These are phyloP conservation scores for Anser brachyrhynchus DNA, from an alignment of 2,113 vertebrate species.

Conservation along the genomic window DNA sequence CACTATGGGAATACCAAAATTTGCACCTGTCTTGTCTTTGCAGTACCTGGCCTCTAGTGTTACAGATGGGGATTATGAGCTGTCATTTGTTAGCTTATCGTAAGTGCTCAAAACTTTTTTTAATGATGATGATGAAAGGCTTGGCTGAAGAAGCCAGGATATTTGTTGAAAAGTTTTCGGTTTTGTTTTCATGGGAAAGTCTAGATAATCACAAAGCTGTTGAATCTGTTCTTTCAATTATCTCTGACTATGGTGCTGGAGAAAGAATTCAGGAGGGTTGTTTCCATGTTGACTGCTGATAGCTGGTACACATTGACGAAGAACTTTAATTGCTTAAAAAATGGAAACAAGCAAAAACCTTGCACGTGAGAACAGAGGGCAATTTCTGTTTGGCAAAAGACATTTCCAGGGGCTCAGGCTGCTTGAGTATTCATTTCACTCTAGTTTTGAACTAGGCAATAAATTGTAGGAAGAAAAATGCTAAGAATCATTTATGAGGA, in stretches of 20 bases:
- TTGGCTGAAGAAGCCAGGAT: neutral
- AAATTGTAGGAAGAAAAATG: neutral
- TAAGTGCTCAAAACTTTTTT: conserved; percentile 27
- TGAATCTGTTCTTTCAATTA: conserved; percentile 11
- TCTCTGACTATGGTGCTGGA: neutral
- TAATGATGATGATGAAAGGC: conserved; percentile 51
- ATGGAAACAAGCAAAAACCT: neutral
- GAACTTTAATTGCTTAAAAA: neutral
- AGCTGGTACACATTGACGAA: neutral
- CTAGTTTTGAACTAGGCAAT: neutral
- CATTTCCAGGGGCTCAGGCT: neutral
- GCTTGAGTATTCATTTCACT: neutral
- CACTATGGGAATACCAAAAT: conserved; percentile 18
- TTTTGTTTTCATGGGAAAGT: conserved; percentile 22
- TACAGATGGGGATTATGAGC: conserved; percentile 58
- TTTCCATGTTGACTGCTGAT: neutral
- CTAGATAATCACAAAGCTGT: neutral
- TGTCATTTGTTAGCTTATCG: conserved; percentile 49
- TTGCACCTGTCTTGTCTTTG: conserved; percentile 28
- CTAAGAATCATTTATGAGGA: neutral
- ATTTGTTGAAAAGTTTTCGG: conserved; percentile 31
- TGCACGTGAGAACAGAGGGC: neutral
- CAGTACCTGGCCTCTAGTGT: conserved; percentile 32
- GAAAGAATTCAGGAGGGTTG: neutral
- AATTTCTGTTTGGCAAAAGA: neutral